phyloP scores from a whole-genome alignment of 2,797 vertebrate species.

The Mergus octosetaceus region DNA sequence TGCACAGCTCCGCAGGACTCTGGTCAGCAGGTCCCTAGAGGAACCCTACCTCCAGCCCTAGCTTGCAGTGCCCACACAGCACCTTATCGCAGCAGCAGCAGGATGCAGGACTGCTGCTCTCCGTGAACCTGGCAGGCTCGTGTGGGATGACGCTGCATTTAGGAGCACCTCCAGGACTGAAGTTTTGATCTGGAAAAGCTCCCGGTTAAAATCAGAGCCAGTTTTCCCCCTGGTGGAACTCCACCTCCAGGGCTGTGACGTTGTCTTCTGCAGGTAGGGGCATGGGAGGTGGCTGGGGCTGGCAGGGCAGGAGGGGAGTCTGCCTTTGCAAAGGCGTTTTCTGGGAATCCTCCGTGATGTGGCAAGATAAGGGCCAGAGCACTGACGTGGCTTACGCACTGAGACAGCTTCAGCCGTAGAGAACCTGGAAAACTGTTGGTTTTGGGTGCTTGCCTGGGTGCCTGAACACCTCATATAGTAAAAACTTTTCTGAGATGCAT shows the following conservation, averaged over 20 bases:
- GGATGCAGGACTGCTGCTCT: no score
- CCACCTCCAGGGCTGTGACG: neutral
- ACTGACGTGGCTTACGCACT: accelerated
- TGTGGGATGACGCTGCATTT: neutral
- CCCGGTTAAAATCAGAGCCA: neutral
- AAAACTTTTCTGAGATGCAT: neutral
- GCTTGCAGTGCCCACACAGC: neutral
- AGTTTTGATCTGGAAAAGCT: neutral
- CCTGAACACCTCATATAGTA: neutral
- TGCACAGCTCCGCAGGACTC: neutral
- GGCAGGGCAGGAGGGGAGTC: neutral
- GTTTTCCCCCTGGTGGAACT: neutral
- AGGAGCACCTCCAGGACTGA: neutral
- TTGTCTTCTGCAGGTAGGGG: neutral
- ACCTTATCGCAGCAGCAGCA: neutral
- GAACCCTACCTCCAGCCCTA: neutral
- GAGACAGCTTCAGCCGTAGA: neutral
- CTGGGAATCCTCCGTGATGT: neutral
- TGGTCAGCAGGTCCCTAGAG: neutral
- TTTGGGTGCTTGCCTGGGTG: neutral
- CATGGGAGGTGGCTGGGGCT: neutral
- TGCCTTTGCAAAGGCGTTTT: neutral
- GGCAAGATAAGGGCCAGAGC: neutral
- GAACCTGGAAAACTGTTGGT: neutral
- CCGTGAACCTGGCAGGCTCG: neutral